Base-by-base conservation (phyloP, 2,888 invertebrate species). In the Agrotis segetum region DNA sequence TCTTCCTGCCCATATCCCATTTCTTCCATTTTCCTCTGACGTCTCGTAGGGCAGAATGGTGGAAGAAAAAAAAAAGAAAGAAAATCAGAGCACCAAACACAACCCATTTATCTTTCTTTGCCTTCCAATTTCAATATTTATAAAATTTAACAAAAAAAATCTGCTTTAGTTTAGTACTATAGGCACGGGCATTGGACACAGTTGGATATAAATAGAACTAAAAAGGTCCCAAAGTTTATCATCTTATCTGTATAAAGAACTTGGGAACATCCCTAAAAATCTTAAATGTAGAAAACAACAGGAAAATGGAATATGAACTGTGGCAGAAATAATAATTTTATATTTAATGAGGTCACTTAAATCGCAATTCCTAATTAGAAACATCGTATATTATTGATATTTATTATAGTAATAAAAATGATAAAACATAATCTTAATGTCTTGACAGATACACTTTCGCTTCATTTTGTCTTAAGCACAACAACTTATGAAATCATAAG, bases 371-470 rank as follows among this genome's bases (percentile, higher is more conserved):
- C 40, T 40, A 40, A 11, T 17, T 73, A 53, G 53, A 52, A 40
- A 4, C 46, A 21, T n/a, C 21, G 46, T 21, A n/a, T 21, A 19
- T 5, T 17, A 11, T 49, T 21, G 34, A 52, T 46, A 0, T 50
- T 7, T n/a, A 40, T n/a, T 24, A n/a, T 29, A 11, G 24, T 19
- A 19, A 56, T 24, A 14, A 5, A 21, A 9, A 24, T 74, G 55
- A 71, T 72, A 76, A 76, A 64, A 34, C 21, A 4, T 75, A 47
- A 29, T 63, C 17, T 55, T 0, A 49, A 49, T 14, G 44, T 24
- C 44, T n/a, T 50, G 64, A 47, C 16, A 1, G 16, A 34, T 5
- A 63, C 17, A 40, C 16, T 46, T 56, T 34, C 49, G 24, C 1
- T 56, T 49, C n/a, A 62, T 62, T 73, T 19, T 19, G 17, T 47